Evolutionary conservation across 92 coral and sea anemone species (phyloP).

Genomic region (Phymanthus crucifer): DNA sequence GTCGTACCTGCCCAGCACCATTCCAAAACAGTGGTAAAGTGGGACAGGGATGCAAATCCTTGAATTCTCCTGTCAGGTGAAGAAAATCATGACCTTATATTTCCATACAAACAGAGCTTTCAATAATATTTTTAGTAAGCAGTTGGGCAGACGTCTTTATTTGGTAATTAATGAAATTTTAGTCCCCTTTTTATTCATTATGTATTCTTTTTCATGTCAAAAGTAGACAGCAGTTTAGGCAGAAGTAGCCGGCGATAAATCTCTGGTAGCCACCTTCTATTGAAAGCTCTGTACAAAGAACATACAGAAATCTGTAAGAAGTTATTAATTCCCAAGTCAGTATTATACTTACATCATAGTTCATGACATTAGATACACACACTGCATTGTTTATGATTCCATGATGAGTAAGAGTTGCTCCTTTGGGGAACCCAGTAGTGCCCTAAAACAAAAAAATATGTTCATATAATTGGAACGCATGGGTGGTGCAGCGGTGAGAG

Average conservation of each 20-base stretch:
- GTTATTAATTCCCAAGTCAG: background rate
- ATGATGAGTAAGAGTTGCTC: constrained; percentile 87
- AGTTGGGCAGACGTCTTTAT: no score
- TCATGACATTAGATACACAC: constrained; percentile 57
- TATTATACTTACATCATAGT: constrained; percentile 54
- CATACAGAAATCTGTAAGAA: background rate
- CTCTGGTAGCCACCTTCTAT: background rate
- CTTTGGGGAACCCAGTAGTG: constrained; percentile 96
- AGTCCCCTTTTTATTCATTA: no score
- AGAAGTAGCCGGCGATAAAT: no score
- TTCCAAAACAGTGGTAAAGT: constrained; percentile 97
- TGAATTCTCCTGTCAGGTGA: constrained; percentile 25
- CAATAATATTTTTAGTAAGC: no score
- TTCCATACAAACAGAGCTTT: no score
- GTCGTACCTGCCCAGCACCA: constrained; percentile 95
- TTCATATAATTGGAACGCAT: no score
- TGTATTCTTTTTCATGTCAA: no score
- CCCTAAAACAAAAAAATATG: constrained; percentile 61
- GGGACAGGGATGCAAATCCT: constrained; percentile 93
- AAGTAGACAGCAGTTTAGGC: no score
- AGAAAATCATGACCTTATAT: background rate
- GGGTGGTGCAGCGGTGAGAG: no score
- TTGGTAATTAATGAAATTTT: no score
- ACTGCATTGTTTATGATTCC: constrained; percentile 76
- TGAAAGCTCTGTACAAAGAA: background rate